Evolutionary conservation across 2,888 invertebrate species (phyloP).

Genomic region (Synanthedon myopaeformis): DNA sequence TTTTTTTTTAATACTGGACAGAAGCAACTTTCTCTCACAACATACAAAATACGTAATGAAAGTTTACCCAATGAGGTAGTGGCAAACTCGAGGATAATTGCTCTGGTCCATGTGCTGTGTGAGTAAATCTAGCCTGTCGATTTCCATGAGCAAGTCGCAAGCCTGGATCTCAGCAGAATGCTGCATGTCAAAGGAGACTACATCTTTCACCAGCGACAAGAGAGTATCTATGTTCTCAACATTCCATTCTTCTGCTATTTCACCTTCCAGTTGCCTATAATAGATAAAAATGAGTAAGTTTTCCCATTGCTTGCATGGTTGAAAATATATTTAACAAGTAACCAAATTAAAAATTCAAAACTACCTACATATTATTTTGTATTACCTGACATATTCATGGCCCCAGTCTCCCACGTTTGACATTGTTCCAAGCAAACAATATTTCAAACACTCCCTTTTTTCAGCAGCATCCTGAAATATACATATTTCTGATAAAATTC

Average conservation of each 20-base stretch:
- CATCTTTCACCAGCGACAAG: conserved; percentile 83
- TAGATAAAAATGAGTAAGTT: too few relatives aligned
- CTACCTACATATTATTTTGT: not conserved
- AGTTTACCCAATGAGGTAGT: conserved; percentile 80
- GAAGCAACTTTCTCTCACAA: not conserved
- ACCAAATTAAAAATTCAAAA: not conserved
- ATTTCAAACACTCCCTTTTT: conserved; percentile 90
- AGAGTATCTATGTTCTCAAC: conserved; percentile 71
- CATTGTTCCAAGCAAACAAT: conserved; percentile 84
- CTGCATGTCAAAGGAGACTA: conserved; percentile 94
- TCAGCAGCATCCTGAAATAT: conserved; percentile 55
- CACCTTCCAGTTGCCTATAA: conserved; percentile 85
- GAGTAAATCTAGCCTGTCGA: conserved; percentile 89
- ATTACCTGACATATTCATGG: conserved; percentile 93
- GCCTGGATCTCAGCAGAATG: conserved; percentile 99
- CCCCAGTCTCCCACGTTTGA: conserved; percentile 98
- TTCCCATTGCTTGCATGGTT: too few relatives aligned
- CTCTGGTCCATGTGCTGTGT: conserved; percentile 89
- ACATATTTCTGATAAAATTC: not conserved
- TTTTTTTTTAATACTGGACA: not conserved
- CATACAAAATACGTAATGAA: not conserved
- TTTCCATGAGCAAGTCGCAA: conserved; percentile 97
- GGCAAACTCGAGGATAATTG: conserved; percentile 91
- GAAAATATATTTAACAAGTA: not conserved
- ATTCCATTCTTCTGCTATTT: conserved; percentile 90